Percentiles rank a stretch among this genome's conserved stretches.
Conservation (phyloP, 2,888 invertebrate genomes). For the Eledone cirrhosa region DNA sequence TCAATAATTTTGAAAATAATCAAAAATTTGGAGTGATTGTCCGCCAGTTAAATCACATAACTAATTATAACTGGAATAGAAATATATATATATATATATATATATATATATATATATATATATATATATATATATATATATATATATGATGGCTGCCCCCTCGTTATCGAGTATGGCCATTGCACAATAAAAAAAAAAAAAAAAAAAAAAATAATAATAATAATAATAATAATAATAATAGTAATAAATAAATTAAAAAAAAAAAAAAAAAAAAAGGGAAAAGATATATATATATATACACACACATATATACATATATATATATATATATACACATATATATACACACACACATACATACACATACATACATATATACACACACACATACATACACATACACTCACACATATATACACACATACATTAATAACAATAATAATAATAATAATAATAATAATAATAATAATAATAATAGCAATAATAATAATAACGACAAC, state of each 20-base stretch:
- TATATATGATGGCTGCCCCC: background rate
- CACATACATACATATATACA: background rate
- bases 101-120: background rate
- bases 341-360: background rate
- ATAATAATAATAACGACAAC: too few relatives aligned
- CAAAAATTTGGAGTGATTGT: too few relatives aligned
- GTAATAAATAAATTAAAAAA: background rate
- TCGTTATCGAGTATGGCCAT: background rate
- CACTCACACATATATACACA: background rate
- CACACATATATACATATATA: background rate
- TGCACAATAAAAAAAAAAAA: background rate
- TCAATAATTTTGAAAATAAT: too few relatives aligned
- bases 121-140: slow-evolving; percentile 6
- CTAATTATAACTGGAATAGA: too few relatives aligned
- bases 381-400: background rate
- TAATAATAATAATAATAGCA: too few relatives aligned
- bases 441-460: too few relatives aligned
- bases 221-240: background rate
- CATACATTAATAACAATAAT: background rate
- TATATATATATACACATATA: background rate
- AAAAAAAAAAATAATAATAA: background rate
- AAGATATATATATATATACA: too few relatives aligned
- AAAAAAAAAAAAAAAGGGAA: background rate
- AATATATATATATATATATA: slow-evolving; percentile 6
- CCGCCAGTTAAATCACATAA: too few relatives aligned